A percentile compares a stretch with the other conserved stretches of the same genome.
Evolutionary conservation across 2,888 invertebrate genomes (phyloP).

Genomic region (Drosophila mercatorum): DNA sequence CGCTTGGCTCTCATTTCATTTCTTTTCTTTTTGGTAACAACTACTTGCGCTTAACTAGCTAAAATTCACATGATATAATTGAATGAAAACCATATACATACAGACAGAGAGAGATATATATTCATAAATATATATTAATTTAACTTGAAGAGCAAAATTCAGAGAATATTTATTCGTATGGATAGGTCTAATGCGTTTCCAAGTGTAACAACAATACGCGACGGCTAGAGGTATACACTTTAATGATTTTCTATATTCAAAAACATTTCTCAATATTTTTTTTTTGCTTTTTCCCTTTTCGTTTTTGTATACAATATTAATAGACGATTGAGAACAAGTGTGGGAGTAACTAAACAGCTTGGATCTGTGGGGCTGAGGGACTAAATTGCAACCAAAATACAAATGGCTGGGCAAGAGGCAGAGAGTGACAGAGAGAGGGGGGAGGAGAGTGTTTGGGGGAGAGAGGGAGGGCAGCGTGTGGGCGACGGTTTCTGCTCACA

Average conservation of each 20-base stretch:
- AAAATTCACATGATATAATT: slow-evolving; percentile 46
- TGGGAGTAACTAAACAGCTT: slow-evolving; percentile 3
- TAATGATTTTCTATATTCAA: slow-evolving; percentile 35
- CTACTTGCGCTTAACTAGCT: slow-evolving; percentile 66
- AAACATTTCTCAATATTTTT: slow-evolving; percentile 40
- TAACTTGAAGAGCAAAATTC: slow-evolving; percentile 56
- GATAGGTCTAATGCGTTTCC: slow-evolving; percentile 35
- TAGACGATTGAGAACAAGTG: slow-evolving; percentile 14
- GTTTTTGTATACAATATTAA: slow-evolving; percentile 24
- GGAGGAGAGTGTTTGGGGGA: neutral
- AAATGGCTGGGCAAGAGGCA: slow-evolving; percentile 25
- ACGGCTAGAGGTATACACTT: slow-evolving; percentile 49
- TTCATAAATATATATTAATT: neutral
- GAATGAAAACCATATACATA: slow-evolving; percentile 37
- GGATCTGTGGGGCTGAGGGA: neutral
- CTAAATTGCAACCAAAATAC: slow-evolving; percentile 11
- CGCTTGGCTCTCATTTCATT: slow-evolving; percentile 23
- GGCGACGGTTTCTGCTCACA: slow-evolving; percentile 42
- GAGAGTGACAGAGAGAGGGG: neutral
- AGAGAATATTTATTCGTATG: slow-evolving; percentile 45
- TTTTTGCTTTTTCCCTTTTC: neutral
- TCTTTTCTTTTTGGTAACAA: slow-evolving; percentile 45
- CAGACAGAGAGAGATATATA: slow-evolving; percentile 6
- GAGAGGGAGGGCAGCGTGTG: slow-evolving; percentile 4
- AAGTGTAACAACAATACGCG: slow-evolving; percentile 70